These are phyloP conservation scores for Sebastes nivosus DNA, from an alignment of 2,797 vertebrate species.

Conservation along the genomic window DNA sequence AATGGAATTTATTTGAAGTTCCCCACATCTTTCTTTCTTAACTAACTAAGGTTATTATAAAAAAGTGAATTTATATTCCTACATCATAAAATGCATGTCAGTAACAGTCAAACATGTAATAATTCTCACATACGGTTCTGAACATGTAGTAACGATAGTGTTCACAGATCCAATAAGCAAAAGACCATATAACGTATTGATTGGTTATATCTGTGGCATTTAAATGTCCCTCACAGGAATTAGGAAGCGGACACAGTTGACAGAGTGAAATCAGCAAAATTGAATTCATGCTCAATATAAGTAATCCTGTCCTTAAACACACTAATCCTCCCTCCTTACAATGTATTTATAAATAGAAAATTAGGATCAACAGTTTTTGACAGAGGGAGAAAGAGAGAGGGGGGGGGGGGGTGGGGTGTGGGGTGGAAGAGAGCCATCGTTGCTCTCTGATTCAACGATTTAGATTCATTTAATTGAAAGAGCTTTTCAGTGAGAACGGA, in stretches of 20 bases:
- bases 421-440: neutral
- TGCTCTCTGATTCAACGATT: constrained; percentile 16
- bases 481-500: constrained; percentile 13
- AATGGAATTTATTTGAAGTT: neutral
- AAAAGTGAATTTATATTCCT: neutral
- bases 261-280: constrained; percentile 13
- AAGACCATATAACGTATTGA: constrained; percentile 49
- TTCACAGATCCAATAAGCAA: constrained; percentile 35
- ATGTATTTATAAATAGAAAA: constrained; percentile 25
- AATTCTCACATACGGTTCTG: neutral
- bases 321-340: constrained; percentile 10
- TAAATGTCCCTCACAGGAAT: constrained; percentile 23
- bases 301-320: constrained; percentile 17
- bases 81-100: neutral
- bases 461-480: constrained; percentile 26
- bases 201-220: constrained; percentile 24
- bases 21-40: neutral
- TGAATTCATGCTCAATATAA: constrained; percentile 12
- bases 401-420: too few relatives aligned
- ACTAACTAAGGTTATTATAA: neutral
- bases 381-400: neutral
- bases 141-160: neutral
- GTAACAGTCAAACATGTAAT: neutral
- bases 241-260: neutral
- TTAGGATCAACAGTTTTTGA: constrained; percentile 7